Evolutionary conservation across 2,797 vertebrate genomes (phyloP).

Genomic region (Todus mexicanus): DNA sequence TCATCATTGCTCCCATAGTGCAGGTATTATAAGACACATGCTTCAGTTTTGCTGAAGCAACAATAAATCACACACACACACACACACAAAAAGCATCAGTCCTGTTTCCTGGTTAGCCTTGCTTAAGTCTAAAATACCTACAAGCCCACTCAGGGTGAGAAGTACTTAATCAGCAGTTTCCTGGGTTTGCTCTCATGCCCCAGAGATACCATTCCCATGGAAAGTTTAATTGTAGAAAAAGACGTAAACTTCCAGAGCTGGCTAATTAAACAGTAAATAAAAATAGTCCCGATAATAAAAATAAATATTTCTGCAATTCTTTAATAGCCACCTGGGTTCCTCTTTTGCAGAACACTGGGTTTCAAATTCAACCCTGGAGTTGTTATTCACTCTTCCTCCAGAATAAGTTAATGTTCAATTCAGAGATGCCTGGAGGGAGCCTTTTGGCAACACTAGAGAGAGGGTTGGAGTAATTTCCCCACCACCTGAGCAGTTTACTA

Average conservation of each 20-base stretch:
- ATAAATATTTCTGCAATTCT: background rate
- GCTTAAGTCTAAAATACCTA: background rate
- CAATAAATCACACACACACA: background rate
- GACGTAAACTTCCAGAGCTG: background rate
- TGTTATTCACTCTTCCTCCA: background rate
- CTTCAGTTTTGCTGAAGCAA: background rate
- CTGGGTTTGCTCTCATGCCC: background rate
- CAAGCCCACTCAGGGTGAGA: background rate
- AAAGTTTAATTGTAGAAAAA: background rate
- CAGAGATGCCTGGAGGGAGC: background rate
- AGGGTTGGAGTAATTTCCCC: background rate
- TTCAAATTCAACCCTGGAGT: background rate
- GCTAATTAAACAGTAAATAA: background rate
- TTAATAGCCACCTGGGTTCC: background rate
- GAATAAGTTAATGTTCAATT: constrained; percentile 2
- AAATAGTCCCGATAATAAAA: background rate
- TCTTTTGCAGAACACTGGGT: background rate
- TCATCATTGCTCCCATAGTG: background rate
- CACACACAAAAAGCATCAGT: background rate
- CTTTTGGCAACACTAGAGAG: background rate
- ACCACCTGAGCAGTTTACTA: background rate
- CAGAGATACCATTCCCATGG: background rate
- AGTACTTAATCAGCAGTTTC: background rate
- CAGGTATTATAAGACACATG: background rate
- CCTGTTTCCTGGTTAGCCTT: background rate